A percentile compares a stretch with the other conserved stretches of the same genome.
Conservation (phyloP, 2,797 vertebrate species). For the Merluccius polli region DNA sequence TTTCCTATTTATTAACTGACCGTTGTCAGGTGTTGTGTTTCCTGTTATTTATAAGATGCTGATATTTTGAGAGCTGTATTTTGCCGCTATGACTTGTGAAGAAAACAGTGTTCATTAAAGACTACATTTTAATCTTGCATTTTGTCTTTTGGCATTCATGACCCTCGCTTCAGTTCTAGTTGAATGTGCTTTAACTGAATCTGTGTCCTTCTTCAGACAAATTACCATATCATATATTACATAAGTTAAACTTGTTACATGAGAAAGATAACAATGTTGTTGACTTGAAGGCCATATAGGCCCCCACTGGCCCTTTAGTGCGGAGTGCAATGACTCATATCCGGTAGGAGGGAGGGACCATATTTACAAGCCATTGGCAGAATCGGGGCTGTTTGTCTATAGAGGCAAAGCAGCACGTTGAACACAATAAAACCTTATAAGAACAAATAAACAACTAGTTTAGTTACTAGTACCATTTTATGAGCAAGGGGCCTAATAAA, state of each 20-base stretch:
- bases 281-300: not conserved
- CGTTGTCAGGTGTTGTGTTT: constrained; percentile 25
- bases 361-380: not conserved
- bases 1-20: constrained; percentile 44
- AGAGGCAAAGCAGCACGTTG: not conserved
- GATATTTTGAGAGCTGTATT: constrained; percentile 50
- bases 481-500: not conserved
- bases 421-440: not conserved
- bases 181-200: not conserved
- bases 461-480: not conserved
- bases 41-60: constrained; percentile 53
- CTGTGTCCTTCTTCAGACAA: not conserved
- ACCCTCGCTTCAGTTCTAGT: not conserved
- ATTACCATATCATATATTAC: not conserved
- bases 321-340: not conserved
- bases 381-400: not conserved
- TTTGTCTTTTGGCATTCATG: not conserved
- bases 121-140: constrained; percentile 34
- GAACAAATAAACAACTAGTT: not conserved
- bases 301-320: not conserved
- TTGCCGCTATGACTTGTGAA: constrained; percentile 51
- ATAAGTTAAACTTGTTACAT: not conserved
- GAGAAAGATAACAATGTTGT: not conserved
- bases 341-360: not conserved
- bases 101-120: constrained; percentile 57